Base-by-base conservation (phyloP, 2,113 vertebrate species). In the Ia io region DNA sequence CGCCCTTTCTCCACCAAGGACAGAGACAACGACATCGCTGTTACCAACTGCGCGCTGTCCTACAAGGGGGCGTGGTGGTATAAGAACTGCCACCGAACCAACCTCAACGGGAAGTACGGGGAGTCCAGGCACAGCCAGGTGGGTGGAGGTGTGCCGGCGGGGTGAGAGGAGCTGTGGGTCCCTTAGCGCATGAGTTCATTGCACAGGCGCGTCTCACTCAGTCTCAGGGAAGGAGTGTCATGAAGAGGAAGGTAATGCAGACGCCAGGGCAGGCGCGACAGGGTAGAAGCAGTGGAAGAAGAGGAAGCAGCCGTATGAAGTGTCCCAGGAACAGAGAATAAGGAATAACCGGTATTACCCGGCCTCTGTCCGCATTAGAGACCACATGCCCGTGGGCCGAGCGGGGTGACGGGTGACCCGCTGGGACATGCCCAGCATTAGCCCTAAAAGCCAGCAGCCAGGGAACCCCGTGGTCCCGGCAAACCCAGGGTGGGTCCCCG, bases 31-130 rank as follows among this genome's bases (percentile, higher is more conserved):
- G 99, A 99, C 4, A 99, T 99, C 0, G 99, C 99, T 2, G 99
- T 99, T 84, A 99, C 99, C 95, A 99, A 99, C 98, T 99, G 99
- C 32, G 99, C 99, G 96, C 98, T 99, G 98, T 99, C 99, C 7
- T 99, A 99, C 98, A 99, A 99, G 98, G 99, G 99, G 83, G 99
- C 99, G 11, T 99, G 99, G 99, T 99, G 99, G 99, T 99, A 99
- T 17, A 99, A 99, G 98, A 99, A 99, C 98, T 99, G 99, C 97
- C 99, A 99, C 96, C 98, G 99, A 76, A 99, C 99, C 94, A 99
- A 99, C 98, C 99, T 99, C 98, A 99, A 99, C 0, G 99, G 99
- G 95, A 99, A 99, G 98, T 99, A 99, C 0, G 99, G 99, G 17
- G 99, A 99, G 97, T 99, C 99, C 97, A 98, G 99, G 96, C 99